Conservation (phyloP, 2,113 vertebrate species). For the Garra rufa region DNA sequence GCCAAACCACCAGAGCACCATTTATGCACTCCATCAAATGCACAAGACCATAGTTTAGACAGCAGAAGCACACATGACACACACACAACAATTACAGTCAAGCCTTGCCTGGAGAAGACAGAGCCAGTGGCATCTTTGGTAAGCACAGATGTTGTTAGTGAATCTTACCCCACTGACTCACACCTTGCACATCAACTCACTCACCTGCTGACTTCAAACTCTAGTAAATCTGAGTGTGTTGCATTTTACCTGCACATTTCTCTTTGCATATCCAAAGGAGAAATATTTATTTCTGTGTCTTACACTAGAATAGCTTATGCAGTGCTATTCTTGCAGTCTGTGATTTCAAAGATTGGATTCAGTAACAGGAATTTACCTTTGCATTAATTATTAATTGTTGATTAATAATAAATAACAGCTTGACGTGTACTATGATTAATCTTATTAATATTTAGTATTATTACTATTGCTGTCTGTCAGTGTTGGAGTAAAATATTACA, state of each 20-base stretch:
- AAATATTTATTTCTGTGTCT: background rate
- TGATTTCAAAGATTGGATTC: background rate
- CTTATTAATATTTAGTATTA: background rate
- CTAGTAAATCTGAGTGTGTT: background rate
- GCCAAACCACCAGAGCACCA: background rate
- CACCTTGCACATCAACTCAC: slow-evolving; percentile 12
- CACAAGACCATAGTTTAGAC: background rate
- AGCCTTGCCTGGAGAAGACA: slow-evolving; percentile 18
- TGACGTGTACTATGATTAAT: background rate
- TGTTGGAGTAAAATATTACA: too few relatives aligned
- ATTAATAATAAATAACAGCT: slow-evolving; percentile 13
- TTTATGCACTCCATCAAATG: background rate
- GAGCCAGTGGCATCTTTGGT: slow-evolving; percentile 47
- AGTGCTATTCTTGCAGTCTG: background rate
- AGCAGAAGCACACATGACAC: slow-evolving; percentile 6
- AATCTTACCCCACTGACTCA: slow-evolving; percentile 17
- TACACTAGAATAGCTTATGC: background rate
- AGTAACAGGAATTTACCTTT: background rate
- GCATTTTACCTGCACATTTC: background rate
- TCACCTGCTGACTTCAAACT: background rate
- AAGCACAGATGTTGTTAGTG: slow-evolving; percentile 42
- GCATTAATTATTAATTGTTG: slow-evolving; percentile 5
- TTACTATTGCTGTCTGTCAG: too few relatives aligned
- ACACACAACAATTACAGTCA: background rate
- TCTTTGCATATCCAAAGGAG: background rate